phyloP scores from a whole-genome alignment of 2,113 vertebrate genomes.

The Semnornis frantzii region DNA sequence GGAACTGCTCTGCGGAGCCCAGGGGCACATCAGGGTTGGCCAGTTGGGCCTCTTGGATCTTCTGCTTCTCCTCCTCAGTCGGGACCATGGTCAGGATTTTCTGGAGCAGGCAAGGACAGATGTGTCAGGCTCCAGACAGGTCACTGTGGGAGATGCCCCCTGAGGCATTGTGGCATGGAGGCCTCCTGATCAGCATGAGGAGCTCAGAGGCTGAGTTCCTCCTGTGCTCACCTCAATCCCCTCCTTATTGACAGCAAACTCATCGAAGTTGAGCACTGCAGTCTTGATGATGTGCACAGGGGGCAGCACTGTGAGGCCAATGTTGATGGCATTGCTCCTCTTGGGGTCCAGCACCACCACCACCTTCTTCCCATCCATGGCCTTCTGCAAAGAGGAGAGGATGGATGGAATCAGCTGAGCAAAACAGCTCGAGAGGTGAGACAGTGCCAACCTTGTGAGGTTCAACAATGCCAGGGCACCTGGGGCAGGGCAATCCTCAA shows the following conservation, averaged over 20 bases:
- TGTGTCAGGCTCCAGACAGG: not conserved
- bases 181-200: not conserved
- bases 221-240: conserved; percentile 87
- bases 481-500: too few species aligned
- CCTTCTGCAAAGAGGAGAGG: conserved; percentile 80
- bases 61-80: conserved; percentile 92
- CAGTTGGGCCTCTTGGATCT: conserved; percentile 92
- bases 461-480: too few species aligned
- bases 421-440: not conserved
- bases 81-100: conserved; percentile 96
- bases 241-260: conserved; percentile 95
- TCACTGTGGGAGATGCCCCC: not conserved
- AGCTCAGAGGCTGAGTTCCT: not conserved
- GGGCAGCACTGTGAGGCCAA: conserved; percentile 91
- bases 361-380: conserved; percentile 81
- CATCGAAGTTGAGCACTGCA: conserved; percentile 92
- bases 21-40: conserved; percentile 89
- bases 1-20: conserved; percentile 91
- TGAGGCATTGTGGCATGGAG: not conserved
- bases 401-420: not conserved
- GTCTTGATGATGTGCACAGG: conserved; percentile 92
- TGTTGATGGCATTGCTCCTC: conserved; percentile 96
- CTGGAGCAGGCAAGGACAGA: conserved; percentile 63
- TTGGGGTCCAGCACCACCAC: conserved; percentile 90
- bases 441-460: too few species aligned